These are phyloP conservation scores for Tautogolabrus adspersus DNA, from an alignment of 2,113 vertebrate genomes.

Conservation along the genomic window DNA sequence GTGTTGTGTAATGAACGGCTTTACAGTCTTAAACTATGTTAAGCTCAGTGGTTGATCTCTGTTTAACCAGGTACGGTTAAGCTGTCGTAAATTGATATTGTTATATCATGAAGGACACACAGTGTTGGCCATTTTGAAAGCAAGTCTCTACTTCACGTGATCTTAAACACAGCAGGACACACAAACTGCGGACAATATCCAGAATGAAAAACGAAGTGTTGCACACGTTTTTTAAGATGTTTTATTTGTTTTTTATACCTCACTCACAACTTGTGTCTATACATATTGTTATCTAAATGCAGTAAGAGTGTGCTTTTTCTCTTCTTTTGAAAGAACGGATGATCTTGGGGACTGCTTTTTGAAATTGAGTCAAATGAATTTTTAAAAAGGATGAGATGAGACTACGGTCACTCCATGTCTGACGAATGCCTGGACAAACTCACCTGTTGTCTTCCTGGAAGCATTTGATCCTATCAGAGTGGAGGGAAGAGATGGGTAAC, in stretches of 20 bases:
- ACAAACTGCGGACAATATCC: too few relatives aligned
- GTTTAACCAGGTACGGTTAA: too few relatives aligned
- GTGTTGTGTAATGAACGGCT: slow-evolving; percentile 71
- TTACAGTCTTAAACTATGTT: slow-evolving; percentile 64
- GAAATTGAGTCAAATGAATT: slow-evolving; percentile 4
- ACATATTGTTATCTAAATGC: background rate
- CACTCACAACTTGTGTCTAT: too few relatives aligned
- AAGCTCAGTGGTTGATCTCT: too few relatives aligned
- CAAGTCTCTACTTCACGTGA: too few relatives aligned
- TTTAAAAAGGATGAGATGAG: slow-evolving; percentile 20
- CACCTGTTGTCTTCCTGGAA: slow-evolving; percentile 72
- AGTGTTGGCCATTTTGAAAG: too few relatives aligned
- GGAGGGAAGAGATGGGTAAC: slow-evolving; percentile 55
- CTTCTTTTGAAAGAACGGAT: background rate
- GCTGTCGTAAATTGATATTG: too few relatives aligned
- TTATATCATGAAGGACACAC: too few relatives aligned
- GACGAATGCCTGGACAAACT: slow-evolving; percentile 50
- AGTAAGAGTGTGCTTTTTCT: background rate
- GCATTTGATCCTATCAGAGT: slow-evolving; percentile 68
- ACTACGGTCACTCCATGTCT: slow-evolving; percentile 13
- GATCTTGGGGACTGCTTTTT: background rate
- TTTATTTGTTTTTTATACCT: too few relatives aligned
- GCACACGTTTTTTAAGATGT: too few relatives aligned
- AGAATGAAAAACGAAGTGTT: too few relatives aligned
- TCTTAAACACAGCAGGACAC: too few relatives aligned